Evolutionary conservation across 1,140 invertebrate genomes (phyloP).

Genomic region (Heliconius congener): DNA sequence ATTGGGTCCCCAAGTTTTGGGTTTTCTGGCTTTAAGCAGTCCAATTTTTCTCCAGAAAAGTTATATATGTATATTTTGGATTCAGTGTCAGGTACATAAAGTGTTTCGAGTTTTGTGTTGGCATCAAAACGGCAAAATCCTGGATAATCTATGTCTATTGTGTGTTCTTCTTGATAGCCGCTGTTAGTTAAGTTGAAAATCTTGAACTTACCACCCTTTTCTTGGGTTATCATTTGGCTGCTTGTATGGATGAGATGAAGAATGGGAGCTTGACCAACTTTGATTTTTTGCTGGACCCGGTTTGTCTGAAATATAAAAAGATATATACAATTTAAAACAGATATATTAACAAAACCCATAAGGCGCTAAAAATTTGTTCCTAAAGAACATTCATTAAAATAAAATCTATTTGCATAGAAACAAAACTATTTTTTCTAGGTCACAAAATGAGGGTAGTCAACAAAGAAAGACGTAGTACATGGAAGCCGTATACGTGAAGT

Average conservation of each 20-base stretch:
- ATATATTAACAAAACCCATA: background rate
- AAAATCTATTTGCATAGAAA: constrained; percentile 24
- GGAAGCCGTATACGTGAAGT: constrained; percentile 45
- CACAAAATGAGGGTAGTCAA: constrained; percentile 69
- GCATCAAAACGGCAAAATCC: constrained; percentile 85
- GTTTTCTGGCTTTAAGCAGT: constrained; percentile 64
- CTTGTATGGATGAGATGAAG: constrained; percentile 81
- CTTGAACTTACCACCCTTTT: constrained; percentile 86
- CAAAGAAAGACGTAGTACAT: constrained; percentile 57
- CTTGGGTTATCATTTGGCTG: constrained; percentile 84
- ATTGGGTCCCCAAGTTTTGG: constrained; percentile 83
- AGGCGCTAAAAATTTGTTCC: background rate
- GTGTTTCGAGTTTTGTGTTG: constrained; percentile 83
- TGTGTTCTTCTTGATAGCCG: constrained; percentile 82
- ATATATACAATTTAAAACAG: constrained; percentile 15
- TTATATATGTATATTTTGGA: constrained; percentile 84
- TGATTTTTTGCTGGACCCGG: constrained; percentile 82
- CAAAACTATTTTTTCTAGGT: constrained; percentile 56
- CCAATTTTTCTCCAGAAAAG: constrained; percentile 80
- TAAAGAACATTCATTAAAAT: background rate
- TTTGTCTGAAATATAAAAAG: constrained; percentile 80
- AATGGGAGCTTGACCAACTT: constrained; percentile 82
- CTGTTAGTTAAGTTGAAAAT: constrained; percentile 84
- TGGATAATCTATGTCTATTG: constrained; percentile 82
- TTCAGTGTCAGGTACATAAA: constrained; percentile 85